A percentile compares a stretch with the other conserved stretches of the same genome.
Conservation (phyloP, 1,140 invertebrate species). For the Conus betulinus region DNA sequence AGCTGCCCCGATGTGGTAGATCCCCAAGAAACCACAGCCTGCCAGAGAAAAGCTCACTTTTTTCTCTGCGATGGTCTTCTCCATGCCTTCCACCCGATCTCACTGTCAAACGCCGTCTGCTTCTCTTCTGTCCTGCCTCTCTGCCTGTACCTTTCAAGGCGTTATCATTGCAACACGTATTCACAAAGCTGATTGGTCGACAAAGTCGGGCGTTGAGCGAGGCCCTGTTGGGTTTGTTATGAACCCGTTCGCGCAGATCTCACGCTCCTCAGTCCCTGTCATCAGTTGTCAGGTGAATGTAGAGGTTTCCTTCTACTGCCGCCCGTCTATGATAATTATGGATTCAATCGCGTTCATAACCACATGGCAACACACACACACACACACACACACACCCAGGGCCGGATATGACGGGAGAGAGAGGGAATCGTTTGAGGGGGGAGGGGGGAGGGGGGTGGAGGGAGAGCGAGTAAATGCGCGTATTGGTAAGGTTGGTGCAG, state of each 20-base stretch:
- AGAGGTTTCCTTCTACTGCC: too few species aligned
- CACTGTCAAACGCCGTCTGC: background rate
- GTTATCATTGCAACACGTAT: background rate
- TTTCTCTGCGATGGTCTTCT: background rate
- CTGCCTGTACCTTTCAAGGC: background rate
- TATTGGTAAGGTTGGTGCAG: too few species aligned
- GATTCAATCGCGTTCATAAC: too few species aligned
- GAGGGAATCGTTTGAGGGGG: too few species aligned
- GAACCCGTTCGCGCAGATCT: background rate
- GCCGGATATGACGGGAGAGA: too few species aligned
- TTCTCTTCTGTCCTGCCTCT: background rate
- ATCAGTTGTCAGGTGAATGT: too few species aligned
- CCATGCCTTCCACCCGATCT: background rate
- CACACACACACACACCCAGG: too few species aligned
- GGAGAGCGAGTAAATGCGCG: too few species aligned
- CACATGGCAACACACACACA: too few species aligned
- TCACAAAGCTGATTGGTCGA: background rate
- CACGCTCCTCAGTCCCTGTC: too few species aligned
- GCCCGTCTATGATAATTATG: too few species aligned
- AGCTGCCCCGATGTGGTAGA: conserved; percentile 1
- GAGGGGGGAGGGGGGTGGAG: too few species aligned
- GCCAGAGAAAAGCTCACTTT: background rate
- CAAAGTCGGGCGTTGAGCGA: background rate
- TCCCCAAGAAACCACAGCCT: conserved; percentile 11
- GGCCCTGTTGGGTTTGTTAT: background rate